phyloP scores from a whole-genome alignment of 2,888 invertebrate species.

The Villa cingulata region DNA sequence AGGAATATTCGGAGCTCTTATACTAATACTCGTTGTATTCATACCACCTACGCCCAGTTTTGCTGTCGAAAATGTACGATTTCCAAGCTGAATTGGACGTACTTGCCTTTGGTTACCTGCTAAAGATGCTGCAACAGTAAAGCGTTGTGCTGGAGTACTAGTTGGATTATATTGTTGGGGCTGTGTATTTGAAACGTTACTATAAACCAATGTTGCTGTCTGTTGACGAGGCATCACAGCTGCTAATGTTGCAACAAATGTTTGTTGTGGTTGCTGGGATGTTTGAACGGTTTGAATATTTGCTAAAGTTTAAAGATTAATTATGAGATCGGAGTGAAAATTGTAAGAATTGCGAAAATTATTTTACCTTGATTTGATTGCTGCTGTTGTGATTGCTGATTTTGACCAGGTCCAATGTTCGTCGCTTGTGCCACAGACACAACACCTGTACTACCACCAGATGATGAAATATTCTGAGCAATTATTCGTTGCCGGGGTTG shows the following conservation, averaged over 20 bases:
- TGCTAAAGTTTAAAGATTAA: too few species aligned
- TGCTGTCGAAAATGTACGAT: conserved; percentile 27
- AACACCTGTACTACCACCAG: conserved; percentile 17
- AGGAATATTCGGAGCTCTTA: conserved; percentile 30
- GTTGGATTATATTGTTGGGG: conserved; percentile 29
- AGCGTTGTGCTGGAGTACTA: conserved; percentile 20
- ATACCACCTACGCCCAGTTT: conserved; percentile 22
- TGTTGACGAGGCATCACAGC: conserved; percentile 32
- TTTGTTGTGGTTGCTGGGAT: conserved; percentile 21
- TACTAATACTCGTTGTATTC: conserved; percentile 34
- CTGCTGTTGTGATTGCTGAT: conserved; percentile 16
- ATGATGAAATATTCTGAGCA: conserved; percentile 25
- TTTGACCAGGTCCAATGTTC: conserved; percentile 14
- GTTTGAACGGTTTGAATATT: conserved; percentile 5
- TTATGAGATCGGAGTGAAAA: background rate
- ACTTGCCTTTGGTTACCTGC: conserved; percentile 28
- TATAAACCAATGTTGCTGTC: conserved; percentile 33
- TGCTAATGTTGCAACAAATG: conserved; percentile 31
- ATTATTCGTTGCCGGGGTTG: conserved; percentile 31
- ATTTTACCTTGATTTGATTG: conserved; percentile 9
- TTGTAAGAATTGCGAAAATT: background rate
- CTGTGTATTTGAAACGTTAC: conserved; percentile 26
- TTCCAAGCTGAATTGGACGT: conserved; percentile 30
- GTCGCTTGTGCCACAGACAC: conserved; percentile 18
- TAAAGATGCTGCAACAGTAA: conserved; percentile 28